phyloP scores from a whole-genome alignment of 2,113 vertebrate species.

The Zosterops hypoxanthus region DNA sequence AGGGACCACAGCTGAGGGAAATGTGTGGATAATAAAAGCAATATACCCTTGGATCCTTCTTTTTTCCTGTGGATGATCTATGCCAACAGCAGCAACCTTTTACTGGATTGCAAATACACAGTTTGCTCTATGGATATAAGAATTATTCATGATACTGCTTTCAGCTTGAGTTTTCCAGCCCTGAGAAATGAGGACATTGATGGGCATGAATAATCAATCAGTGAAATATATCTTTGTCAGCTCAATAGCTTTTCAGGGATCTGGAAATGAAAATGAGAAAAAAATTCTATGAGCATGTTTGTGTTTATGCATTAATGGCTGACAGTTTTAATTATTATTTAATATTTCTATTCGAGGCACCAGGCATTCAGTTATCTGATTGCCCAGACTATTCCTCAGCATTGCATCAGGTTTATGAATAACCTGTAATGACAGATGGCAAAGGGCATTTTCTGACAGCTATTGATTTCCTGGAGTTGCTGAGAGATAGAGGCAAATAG shows the following conservation, averaged over 20 bases:
- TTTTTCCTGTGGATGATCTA: neutral
- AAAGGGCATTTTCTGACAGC: neutral
- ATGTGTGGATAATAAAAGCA: neutral
- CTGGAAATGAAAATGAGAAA: constrained; percentile 5
- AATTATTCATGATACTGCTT: neutral
- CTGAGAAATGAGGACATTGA: neutral
- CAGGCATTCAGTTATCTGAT: neutral
- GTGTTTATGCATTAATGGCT: neutral
- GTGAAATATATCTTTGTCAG: neutral
- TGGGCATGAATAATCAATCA: constrained; percentile 15
- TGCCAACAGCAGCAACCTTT: neutral
- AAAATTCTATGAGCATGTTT: neutral
- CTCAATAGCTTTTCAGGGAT: neutral
- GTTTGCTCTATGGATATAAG: neutral
- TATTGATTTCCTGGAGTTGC: neutral
- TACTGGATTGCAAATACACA: neutral
- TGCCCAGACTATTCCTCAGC: neutral
- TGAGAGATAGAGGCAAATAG: neutral
- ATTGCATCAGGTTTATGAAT: constrained; percentile 1
- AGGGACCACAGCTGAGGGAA: neutral
- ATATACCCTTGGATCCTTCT: neutral
- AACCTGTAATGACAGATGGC: neutral
- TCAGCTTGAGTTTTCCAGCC: neutral
- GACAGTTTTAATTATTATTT: neutral
- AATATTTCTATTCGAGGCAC: neutral